Conservation (phyloP, 2,113 vertebrate species). For the sheep (Ovis aries) region DNA sequence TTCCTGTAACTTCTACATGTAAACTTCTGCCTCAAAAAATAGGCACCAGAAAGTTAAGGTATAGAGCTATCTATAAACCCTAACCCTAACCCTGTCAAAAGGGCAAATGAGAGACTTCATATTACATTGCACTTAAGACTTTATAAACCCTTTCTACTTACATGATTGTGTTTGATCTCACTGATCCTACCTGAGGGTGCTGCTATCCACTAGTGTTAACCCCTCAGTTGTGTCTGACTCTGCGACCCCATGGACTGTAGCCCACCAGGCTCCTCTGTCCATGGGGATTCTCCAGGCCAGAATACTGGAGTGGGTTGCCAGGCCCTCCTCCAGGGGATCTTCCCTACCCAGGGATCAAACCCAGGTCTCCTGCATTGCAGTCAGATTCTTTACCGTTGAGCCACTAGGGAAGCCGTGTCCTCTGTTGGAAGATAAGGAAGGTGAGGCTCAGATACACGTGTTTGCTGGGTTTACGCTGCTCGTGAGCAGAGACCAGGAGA, state of each 20-base stretch:
- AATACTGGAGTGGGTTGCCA: no score
- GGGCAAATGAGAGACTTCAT: background rate
- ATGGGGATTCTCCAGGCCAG: no score
- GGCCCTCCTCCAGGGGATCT: background rate
- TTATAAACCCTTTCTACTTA: background rate
- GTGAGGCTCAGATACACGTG: background rate
- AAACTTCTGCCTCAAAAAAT: background rate
- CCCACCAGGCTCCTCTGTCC: no score
- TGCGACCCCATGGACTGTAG: no score
- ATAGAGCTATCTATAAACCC: background rate
- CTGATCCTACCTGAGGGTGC: background rate
- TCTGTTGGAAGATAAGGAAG: background rate
- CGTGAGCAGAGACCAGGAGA: background rate
- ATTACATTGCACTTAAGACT: background rate
- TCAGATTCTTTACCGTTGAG: no score
- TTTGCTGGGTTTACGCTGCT: background rate
- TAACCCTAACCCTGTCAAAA: background rate
- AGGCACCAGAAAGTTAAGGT: background rate
- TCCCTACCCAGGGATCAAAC: no score
- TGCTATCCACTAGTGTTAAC: background rate
- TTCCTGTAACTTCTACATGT: background rate
- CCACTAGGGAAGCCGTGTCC: rapidly evolving
- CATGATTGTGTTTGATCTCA: background rate
- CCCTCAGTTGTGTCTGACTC: no score
- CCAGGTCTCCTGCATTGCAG: no score